These are phyloP conservation scores for Ceyx melanurus DNA, from an alignment of 2,113 vertebrate species.

Conservation along the genomic window DNA sequence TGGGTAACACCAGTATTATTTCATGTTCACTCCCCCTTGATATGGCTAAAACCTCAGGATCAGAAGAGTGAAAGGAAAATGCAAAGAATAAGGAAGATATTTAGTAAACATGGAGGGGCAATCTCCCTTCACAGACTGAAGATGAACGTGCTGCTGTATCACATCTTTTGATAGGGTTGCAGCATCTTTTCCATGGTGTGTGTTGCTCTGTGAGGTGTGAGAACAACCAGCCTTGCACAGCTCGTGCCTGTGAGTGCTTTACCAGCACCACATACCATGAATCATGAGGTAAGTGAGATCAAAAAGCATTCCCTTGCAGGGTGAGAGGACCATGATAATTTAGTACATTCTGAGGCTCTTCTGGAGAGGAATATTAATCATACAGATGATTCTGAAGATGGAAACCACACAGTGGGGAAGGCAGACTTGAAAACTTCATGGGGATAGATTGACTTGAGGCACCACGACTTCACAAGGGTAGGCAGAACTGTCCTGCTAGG, in stretches of 20 bases:
- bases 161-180: not conserved
- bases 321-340: not conserved
- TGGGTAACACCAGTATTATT: not conserved
- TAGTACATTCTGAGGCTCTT: not conserved
- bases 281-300: not conserved
- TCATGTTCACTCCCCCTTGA: not conserved
- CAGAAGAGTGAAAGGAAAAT: not conserved
- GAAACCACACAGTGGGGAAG: not conserved
- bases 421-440: not conserved
- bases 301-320: not conserved
- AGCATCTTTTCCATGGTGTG: not conserved
- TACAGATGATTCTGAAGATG: not conserved
- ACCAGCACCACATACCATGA: not conserved
- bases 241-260: rapidly evolving
- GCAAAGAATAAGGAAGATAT: not conserved
- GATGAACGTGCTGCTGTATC: not conserved
- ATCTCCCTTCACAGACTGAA: not conserved
- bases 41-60: not conserved
- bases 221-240: not conserved
- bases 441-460: not conserved
- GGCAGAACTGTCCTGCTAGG: not conserved
- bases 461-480: not conserved
- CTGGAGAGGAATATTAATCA: not conserved
- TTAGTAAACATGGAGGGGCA: not conserved
- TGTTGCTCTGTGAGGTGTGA: not conserved